Evolutionary conservation across 30 jellyfish, hydroid and myxozoan species (phyloP), one percentile per base, ranked within the genome.

Genomic region (Chironex yamaguchii): DNA sequence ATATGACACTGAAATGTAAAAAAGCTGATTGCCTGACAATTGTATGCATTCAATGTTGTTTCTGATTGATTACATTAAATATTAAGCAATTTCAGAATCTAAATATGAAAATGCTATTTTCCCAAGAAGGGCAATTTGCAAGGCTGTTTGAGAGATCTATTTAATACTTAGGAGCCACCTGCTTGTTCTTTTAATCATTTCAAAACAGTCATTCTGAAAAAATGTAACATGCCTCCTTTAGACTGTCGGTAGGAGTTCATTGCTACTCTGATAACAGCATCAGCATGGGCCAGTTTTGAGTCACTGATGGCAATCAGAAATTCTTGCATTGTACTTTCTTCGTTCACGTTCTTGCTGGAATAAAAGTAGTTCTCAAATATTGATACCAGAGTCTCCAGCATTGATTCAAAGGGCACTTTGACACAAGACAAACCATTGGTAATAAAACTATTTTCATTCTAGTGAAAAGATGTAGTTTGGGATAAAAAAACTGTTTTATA

Each of bases 231-330:
- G 71, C 71, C 25, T 53, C 71, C 71, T 53, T 53, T 53, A 31
- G 71, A 53, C 71, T 31, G 71, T 31, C 71, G 25, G 71, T 53
- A 53, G 71, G 71, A 65, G 21, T 65, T 65, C 79, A 65, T 65
- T 65, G 79, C 54, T 65, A 26, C 79, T 25, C 31, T 65, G 79
- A 65, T 65, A 26, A 65, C 79, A 21, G 79, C 79, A 65, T 65
- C 79, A 65, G 79, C 79, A 26, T 65, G 79, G 79, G 79, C 79
- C 29, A 65, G 79, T 26, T 65, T 3, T 4, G 79, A 52, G 79
- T 52, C 79, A 65, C 31, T 65, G 79, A 65, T 65, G 63, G 58
- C 79, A 65, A 65, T 65, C 58, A 65, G n/a, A n/a, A n/a, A n/a
- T n/a, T n/a, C n/a, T n/a, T n/a, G n/a, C n/a, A n/a, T n/a, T n/a